Percentiles rank a stretch among this genome's conserved stretches.
Conservation (phyloP, 2,113 vertebrate genomes). For the Pterocles burchelli region DNA sequence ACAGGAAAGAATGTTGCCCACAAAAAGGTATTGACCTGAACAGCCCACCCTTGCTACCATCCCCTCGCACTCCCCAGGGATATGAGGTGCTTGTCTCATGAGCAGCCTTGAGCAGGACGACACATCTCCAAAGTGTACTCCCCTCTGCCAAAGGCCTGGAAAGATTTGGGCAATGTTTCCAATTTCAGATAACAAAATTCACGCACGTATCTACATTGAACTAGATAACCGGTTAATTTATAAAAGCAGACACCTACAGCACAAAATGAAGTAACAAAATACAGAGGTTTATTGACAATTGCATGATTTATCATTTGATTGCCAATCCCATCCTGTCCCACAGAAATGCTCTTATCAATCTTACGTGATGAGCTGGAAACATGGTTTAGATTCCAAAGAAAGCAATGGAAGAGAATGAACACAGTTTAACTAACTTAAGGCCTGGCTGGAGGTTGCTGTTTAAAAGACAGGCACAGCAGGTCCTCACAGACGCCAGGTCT, state of each 20-base stretch:
- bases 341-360: background rate
- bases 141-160: background rate
- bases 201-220: background rate
- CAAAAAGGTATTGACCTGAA: background rate
- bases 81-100: background rate
- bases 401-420: background rate
- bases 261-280: conserved; percentile 71
- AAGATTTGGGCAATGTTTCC: background rate
- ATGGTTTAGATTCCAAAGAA: background rate
- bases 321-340: background rate
- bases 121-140: background rate
- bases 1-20: background rate
- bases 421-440: conserved; percentile 20
- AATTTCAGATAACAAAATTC: background rate
- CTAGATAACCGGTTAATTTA: background rate
- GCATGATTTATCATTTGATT: conserved; percentile 20
- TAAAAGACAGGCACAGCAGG: background rate
- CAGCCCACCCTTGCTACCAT: fast-evolving
- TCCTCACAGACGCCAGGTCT: background rate
- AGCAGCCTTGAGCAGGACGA: background rate
- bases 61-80: background rate
- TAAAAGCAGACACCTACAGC: background rate
- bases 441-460: conserved; percentile 13
- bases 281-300: conserved; percentile 81
- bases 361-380: background rate